Percentiles rank a stretch among this genome's conserved stretches.
These are phyloP conservation scores for Pasiphila rectangulata DNA, from an alignment of 2,888 invertebrate species.

Conservation along the genomic window DNA sequence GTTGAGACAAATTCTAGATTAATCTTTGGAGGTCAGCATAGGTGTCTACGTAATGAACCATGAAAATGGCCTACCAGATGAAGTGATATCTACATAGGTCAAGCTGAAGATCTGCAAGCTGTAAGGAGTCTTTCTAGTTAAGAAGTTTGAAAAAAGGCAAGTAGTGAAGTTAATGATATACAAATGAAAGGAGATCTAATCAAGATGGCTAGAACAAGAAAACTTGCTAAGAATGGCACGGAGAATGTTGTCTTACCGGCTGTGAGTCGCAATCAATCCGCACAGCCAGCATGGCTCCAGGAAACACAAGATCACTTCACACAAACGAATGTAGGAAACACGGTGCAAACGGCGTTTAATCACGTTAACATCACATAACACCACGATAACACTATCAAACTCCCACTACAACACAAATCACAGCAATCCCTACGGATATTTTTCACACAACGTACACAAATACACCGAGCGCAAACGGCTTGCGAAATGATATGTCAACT, in stretches of 20 bases:
- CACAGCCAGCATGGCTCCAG: constrained; percentile 54
- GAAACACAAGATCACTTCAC: constrained; percentile 41
- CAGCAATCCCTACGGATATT: constrained; percentile 48
- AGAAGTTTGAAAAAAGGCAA: too few species aligned
- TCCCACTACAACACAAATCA: constrained; percentile 38
- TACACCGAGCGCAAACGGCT: constrained; percentile 55
- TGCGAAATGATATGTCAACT: constrained; percentile 73
- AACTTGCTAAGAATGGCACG: not conserved
- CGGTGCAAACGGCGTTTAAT: constrained; percentile 26
- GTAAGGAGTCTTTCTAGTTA: too few species aligned
- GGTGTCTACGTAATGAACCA: too few species aligned
- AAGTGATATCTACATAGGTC: too few species aligned
- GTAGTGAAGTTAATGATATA: too few species aligned
- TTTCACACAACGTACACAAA: constrained; percentile 69
- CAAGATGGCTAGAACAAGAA: constrained; percentile 10
- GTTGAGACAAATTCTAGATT: too few species aligned
- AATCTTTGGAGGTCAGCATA: too few species aligned
- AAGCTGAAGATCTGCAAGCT: too few species aligned
- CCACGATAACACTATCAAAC: constrained; percentile 41
- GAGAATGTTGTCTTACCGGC: constrained; percentile 41
- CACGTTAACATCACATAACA: constrained; percentile 42
- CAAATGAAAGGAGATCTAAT: not conserved
- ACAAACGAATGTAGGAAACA: constrained; percentile 44
- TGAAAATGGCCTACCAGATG: too few species aligned
- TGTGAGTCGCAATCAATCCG: constrained; percentile 36